phyloP scores from a whole-genome alignment of 37 sponge, comb jelly and placozoan species.

The Haliclona indistincta region DNA sequence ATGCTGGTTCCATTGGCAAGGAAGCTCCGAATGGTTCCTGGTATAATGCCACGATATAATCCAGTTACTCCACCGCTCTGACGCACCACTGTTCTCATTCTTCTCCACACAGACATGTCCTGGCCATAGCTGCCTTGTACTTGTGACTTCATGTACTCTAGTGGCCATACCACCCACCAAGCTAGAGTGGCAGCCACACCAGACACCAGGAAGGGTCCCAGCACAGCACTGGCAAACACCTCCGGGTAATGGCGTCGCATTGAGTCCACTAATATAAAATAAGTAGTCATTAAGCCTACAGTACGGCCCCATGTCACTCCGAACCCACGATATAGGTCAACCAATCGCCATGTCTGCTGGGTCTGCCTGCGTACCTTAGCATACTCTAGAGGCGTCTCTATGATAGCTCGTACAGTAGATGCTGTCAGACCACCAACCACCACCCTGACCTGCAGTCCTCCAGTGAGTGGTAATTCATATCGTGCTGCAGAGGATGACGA shows the following conservation, averaged over 20 bases:
- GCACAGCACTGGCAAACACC: conserved; percentile 59
- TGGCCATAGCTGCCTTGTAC: conserved; percentile 87
- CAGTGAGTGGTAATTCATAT: conserved; percentile 71
- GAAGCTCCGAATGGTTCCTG: conserved; percentile 95
- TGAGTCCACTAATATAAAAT: conserved; percentile 92
- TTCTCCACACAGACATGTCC: conserved; percentile 40
- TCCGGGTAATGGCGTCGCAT: conserved; percentile 72
- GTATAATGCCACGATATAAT: conserved; percentile 93
- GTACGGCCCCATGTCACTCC: conserved; percentile 89
- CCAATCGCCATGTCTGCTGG: conserved; percentile 75
- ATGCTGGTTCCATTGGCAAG: conserved; percentile 95
- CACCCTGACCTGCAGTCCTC: conserved; percentile 80
- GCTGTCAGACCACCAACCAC: conserved; percentile 76
- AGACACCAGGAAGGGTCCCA: conserved; percentile 93
- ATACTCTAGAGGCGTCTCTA: conserved; percentile 94
- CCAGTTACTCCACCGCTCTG: conserved; percentile 87
- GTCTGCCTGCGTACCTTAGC: conserved; percentile 92
- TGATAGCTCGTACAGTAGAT: conserved; percentile 85
- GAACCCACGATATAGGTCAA: conserved; percentile 89
- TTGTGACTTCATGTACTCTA: conserved; percentile 99
- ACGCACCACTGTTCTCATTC: conserved; percentile 70
- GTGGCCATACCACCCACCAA: conserved; percentile 99
- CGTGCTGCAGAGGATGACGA: conserved; percentile 28
- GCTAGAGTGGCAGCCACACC: conserved; percentile 89
- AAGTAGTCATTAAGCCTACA: conserved; percentile 89